Evolutionary conservation across 2,888 invertebrate genomes (phyloP).

Genomic region (Allophyes oxyacanthae): DNA sequence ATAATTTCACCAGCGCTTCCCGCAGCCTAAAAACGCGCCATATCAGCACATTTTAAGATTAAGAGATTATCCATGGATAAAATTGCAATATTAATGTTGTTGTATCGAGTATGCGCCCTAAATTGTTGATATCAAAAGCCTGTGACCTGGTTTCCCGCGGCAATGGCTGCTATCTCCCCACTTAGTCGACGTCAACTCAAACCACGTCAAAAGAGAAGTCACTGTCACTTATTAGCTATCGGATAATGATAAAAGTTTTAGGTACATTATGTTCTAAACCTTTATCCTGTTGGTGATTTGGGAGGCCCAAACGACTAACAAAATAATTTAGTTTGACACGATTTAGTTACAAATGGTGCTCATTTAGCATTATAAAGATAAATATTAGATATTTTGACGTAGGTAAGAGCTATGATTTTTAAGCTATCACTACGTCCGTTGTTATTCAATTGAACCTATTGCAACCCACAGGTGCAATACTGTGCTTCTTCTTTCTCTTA

Average conservation of each 20-base stretch:
- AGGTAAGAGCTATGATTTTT: no score
- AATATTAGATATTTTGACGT: no score
- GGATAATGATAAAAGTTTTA: constrained; percentile 52
- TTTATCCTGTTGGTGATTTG: constrained; percentile 15
- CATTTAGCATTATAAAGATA: no score
- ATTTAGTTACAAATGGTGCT: no score
- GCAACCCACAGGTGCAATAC: no score
- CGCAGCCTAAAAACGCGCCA: background rate
- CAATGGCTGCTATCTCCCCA: constrained; percentile 64
- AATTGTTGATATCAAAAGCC: constrained; percentile 58
- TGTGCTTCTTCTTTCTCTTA: no score
- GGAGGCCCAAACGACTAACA: background rate
- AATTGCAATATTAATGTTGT: constrained; percentile 27
- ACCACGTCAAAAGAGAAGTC: constrained; percentile 59
- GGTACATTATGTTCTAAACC: constrained; percentile 12
- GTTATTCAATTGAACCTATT: no score
- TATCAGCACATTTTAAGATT: constrained; percentile 14
- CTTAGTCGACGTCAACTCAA: constrained; percentile 53
- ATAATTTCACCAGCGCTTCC: background rate
- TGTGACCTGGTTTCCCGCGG: constrained; percentile 63
- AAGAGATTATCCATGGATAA: constrained; percentile 29
- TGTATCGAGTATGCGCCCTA: constrained; percentile 52
- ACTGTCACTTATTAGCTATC: constrained; percentile 59
- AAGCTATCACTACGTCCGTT: no score
- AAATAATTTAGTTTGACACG: no score